A percentile compares a stretch with the other conserved stretches of the same genome.
These are phyloP conservation scores for Clarias batrachus DNA, from an alignment of 2,113 vertebrate species.

Conservation along the genomic window DNA sequence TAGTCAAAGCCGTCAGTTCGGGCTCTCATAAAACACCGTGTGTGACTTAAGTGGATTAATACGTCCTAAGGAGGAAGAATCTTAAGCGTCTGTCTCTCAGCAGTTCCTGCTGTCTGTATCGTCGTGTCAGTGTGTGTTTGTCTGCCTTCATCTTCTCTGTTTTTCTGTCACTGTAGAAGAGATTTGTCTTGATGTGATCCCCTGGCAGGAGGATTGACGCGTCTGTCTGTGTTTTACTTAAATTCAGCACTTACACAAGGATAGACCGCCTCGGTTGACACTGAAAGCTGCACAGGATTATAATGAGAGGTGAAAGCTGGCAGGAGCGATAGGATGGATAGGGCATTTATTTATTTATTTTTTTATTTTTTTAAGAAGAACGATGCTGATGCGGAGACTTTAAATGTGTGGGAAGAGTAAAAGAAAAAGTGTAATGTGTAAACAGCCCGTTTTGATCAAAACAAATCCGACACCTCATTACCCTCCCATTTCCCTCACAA, in stretches of 20 bases:
- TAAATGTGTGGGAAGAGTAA: not conserved
- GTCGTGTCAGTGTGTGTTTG: not conserved
- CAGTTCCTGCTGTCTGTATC: not conserved
- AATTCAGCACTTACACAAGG: not conserved
- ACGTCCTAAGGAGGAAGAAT: not conserved
- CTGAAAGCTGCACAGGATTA: slow-evolving; percentile 1
- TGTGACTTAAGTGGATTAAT: not conserved
- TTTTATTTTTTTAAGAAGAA: not conserved
- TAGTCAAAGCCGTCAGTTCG: not conserved
- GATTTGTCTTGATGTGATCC: slow-evolving; percentile 13
- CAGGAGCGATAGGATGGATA: not conserved
- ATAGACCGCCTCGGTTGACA: slow-evolving; percentile 17
- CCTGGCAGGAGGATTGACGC: not conserved
- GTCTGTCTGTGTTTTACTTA: not conserved
- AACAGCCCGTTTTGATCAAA: slow-evolving; percentile 34
- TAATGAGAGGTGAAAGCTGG: not conserved
- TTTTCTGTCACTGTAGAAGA: slow-evolving; percentile 13
- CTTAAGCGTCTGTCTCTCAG: slow-evolving; percentile 6
- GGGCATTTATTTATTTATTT: too few relatives aligned
- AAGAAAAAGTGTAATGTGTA: not conserved
- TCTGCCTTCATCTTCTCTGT: not conserved
- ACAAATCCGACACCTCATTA: slow-evolving; percentile 33
- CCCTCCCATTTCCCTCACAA: not conserved
- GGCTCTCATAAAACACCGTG: not conserved
- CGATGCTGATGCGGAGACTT: not conserved